Evolutionary conservation across 37 sponge, comb jelly and placozoan genomes (phyloP), one percentile per base, ranked within the genome.

Genomic region (Chondrilla cf. caribensis): DNA sequence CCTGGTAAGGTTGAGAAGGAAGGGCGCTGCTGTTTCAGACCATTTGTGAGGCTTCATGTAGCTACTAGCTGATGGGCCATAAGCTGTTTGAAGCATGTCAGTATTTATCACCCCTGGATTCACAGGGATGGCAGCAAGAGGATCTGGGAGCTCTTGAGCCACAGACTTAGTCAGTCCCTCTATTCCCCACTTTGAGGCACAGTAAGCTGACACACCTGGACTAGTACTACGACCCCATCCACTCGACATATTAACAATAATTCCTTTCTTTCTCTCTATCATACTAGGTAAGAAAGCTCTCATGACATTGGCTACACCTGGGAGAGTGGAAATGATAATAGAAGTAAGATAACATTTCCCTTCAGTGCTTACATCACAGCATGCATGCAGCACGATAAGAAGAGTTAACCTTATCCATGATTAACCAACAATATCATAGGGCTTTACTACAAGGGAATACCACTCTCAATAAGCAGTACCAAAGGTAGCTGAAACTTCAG

Each of bases 221-320:
- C 62, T 59, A 28, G 81, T 80, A 39, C 58, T 35, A 21, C 81
- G 58, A 26, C 81, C 81, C 81, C 81, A 80, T 2, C 59, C 59
- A 55, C 81, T 80, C 36, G 64, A 47, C 59, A 80, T 80, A 64
- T 80, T 80, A 64, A 80, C 81, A 60, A 80, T 80, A 1, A 80
- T 35, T 35, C 81, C 81, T 58, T 38, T 26, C 54, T 76, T 43
- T 24, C 54, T 76, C 26, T 51, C 40, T 22, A 59, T 80, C 64
- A 80, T 62, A 24, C 58, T 26, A 15, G 81, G 81, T 8, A 80
- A n/a, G 6, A 80, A 80, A 14, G 64, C 64, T 35, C 55, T 62
- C 40, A 58, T 80, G 15, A 80, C 81, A 80, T 80, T 60, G 4
- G 68, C 68, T 33, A 67, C 68, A 67, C 68, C 68, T 67, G 9